Conservation (phyloP, 2,113 vertebrate genomes). For the Bufo gargarizans region DNA sequence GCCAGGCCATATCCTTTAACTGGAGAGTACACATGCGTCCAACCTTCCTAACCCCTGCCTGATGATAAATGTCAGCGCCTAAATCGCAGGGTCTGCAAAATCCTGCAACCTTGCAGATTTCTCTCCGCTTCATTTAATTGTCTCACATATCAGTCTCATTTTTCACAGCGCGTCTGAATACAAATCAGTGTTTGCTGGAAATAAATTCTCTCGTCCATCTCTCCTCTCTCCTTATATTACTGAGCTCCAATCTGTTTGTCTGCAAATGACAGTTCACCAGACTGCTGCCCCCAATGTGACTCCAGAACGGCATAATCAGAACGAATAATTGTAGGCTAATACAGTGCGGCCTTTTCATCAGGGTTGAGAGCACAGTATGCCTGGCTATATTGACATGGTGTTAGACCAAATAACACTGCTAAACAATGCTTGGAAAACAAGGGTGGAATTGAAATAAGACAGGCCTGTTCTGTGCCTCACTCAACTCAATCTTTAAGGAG, state of each 20-base stretch:
- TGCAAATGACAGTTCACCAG: slow-evolving; percentile 46
- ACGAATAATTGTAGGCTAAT: slow-evolving; percentile 45
- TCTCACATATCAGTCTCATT: slow-evolving; percentile 43
- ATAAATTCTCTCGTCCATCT: slow-evolving; percentile 35
- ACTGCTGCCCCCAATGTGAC: slow-evolving; percentile 40
- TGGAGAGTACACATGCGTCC: not conserved
- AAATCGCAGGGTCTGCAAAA: slow-evolving; percentile 6
- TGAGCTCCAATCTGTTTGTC: slow-evolving; percentile 41
- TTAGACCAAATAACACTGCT: slow-evolving; percentile 16
- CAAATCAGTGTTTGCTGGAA: slow-evolving; percentile 45
- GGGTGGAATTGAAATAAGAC: not conserved
- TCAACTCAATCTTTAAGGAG: not conserved
- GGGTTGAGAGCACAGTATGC: not conserved
- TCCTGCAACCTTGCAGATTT: slow-evolving; percentile 44
- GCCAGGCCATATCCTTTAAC: slow-evolving; percentile 7
- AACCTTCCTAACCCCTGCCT: not conserved
- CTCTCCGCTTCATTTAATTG: slow-evolving; percentile 16
- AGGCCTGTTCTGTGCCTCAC: not conserved
- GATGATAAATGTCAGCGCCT: slow-evolving; percentile 25
- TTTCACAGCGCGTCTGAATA: slow-evolving; percentile 36
- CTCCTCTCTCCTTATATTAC: slow-evolving; percentile 30
- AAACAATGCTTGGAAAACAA: not conserved
- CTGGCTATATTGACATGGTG: slow-evolving; percentile 12
- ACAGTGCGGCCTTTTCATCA: slow-evolving; percentile 28
- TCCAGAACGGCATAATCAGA: slow-evolving; percentile 37